These are phyloP conservation scores for Lapara coniferarum DNA, from an alignment of 2,888 invertebrate genomes.

Conservation along the genomic window DNA sequence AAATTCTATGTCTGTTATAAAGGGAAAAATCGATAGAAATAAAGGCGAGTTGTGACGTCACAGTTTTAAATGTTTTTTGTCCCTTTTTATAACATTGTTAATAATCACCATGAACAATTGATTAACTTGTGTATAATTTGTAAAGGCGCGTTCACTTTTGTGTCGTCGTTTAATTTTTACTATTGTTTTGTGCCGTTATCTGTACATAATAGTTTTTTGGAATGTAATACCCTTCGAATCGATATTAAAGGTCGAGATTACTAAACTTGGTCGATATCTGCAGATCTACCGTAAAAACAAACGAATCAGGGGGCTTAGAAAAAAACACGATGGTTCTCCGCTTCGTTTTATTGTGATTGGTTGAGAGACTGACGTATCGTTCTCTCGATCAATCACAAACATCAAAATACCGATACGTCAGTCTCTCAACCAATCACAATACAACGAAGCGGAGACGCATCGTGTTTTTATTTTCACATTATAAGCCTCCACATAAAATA, in stretches of 20 bases:
- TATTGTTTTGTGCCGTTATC: too few relatives aligned
- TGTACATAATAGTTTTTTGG: too few relatives aligned
- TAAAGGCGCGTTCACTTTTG: conserved; percentile 1
- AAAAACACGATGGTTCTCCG: too few relatives aligned
- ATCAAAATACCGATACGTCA: too few relatives aligned
- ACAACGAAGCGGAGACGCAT: too few relatives aligned
- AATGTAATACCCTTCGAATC: neutral
- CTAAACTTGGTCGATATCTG: neutral
- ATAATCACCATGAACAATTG: conserved; percentile 9
- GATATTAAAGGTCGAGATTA: neutral
- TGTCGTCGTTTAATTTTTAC: conserved; percentile 11
- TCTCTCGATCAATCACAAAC: too few relatives aligned
- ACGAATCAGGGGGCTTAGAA: too few relatives aligned
- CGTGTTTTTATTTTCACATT: too few relatives aligned
- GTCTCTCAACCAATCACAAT: too few relatives aligned
- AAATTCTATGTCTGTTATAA: conserved; percentile 64
- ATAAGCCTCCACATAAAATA: too few relatives aligned
- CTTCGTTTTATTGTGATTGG: too few relatives aligned
- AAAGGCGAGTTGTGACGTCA: conserved; percentile 66
- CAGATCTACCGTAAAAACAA: neutral
- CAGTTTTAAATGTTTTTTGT: conserved; percentile 25
- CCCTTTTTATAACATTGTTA: conserved; percentile 23
- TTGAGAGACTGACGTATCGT: too few relatives aligned
- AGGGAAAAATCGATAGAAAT: conserved; percentile 64
- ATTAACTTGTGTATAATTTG: conserved; percentile 19